phyloP scores from a whole-genome alignment of 2,113 vertebrate genomes.

The Chlorodrepanis virens region DNA sequence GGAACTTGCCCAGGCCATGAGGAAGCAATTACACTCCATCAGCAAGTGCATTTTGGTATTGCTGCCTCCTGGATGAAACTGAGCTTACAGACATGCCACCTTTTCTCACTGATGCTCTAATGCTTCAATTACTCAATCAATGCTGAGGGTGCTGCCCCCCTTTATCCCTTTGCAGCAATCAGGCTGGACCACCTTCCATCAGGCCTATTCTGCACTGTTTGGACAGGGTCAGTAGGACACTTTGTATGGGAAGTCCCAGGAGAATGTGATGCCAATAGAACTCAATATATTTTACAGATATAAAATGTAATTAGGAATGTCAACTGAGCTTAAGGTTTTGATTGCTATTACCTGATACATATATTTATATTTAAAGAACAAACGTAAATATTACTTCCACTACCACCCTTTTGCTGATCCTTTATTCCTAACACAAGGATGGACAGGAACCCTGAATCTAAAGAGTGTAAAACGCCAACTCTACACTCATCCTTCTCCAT shows the following conservation, averaged over 20 bases:
- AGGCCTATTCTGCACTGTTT: not conserved
- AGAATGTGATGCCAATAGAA: not conserved
- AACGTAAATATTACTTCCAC: not conserved
- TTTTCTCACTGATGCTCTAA: not conserved
- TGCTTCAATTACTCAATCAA: not conserved
- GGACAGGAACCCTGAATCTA: not conserved
- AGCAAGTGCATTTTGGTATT: not conserved
- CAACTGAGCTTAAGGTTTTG: not conserved
- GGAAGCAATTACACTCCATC: not conserved
- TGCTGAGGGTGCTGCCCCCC: not conserved
- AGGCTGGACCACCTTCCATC: not conserved
- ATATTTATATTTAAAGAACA: not conserved
- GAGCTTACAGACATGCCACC: not conserved
- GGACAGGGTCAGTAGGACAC: not conserved
- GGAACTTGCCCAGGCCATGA: not conserved
- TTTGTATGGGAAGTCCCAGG: not conserved
- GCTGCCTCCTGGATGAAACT: not conserved
- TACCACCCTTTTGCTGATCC: not conserved
- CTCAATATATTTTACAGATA: not conserved
- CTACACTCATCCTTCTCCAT: not conserved
- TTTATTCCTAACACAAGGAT: not conserved
- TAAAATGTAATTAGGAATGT: not conserved
- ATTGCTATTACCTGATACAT: not conserved
- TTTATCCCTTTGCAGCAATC: not conserved
- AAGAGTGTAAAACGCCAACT: not conserved